Base-by-base conservation (phyloP, 2,113 vertebrate species). In the Plecturocebus donacophilus region DNA sequence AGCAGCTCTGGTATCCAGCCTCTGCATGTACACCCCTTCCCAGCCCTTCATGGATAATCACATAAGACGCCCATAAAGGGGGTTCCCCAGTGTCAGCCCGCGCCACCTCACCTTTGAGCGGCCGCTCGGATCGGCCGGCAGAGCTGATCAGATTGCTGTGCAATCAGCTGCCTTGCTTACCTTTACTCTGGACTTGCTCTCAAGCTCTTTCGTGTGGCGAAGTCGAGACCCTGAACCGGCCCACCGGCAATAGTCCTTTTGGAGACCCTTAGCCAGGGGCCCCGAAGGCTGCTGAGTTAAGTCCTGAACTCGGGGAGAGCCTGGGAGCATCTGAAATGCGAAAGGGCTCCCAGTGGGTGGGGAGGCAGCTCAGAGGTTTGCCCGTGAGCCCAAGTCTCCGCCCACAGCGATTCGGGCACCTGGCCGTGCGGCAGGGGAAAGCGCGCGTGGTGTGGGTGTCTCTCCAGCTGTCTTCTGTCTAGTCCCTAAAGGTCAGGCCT, bases 361-460 rank as follows among this genome's bases (percentile, higher is more conserved):
- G 32, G 30, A 32, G 6, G 45, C 35, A 23, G 45, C 1, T 2
- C 0, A 35, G 68, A 30, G 2, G n/a, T 20, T 2, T 23, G 14
- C 23, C 0, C 0, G 1, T 0, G 79, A 79, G 71, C 68, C 75
- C 3, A 0, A 20, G 2, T 2, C 0, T 0, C 0, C 8, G 0
- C 35, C 2, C 19, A 25, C 2, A 0, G 2, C 61, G 0, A 1
- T 1, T 0, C 9, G 16, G 87, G 49, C 11, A 0, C 3, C 3
- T 0, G 42, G 38, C 0, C 1, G 0, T 1, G 49, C 0, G 19
- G 7, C 27, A 0, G 35, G 38, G 8, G 25, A 32, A 0, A 2
- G 1, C 54, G 1, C 0, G 0, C 14, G 3, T 9, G 0, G 5
- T 2, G 13, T 3, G 4, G 0, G 35, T 0, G 6, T 21, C 12